Evolutionary conservation across 2,797 vertebrate genomes (phyloP).

Genomic region (Anomalospiza imberbis): DNA sequence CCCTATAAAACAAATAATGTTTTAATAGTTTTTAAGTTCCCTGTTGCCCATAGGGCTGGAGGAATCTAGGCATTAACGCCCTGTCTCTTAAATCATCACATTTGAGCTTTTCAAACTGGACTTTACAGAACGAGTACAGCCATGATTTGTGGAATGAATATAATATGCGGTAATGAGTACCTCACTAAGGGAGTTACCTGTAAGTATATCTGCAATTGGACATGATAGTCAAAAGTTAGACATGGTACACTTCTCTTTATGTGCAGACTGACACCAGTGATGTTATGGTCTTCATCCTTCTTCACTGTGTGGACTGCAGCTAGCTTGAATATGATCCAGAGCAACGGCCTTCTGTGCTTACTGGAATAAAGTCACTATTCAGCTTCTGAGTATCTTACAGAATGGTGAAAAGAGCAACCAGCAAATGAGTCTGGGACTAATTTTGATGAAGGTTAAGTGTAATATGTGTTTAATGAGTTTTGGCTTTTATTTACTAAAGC

Average conservation of each 20-base stretch:
- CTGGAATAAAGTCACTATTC: not conserved
- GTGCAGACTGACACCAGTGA: not conserved
- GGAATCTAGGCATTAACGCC: slow-evolving; percentile 21
- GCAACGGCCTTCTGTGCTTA: not conserved
- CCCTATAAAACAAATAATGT: slow-evolving; percentile 72
- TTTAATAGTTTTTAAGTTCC: slow-evolving; percentile 72
- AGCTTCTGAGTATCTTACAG: not conserved
- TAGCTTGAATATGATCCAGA: not conserved
- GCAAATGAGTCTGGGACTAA: slow-evolving; percentile 23
- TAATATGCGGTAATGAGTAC: not conserved
- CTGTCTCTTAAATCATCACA: slow-evolving; percentile 42
- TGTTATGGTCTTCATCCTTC: not conserved
- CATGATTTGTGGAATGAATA: not conserved
- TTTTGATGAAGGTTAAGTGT: slow-evolving; percentile 39
- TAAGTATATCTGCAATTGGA: not conserved
- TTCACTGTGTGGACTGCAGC: not conserved
- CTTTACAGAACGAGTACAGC: slow-evolving; percentile 44
- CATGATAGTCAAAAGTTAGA: not conserved
- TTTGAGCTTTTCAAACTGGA: slow-evolving; percentile 45
- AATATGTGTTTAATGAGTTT: slow-evolving; percentile 41
- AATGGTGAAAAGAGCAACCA: slow-evolving; percentile 34
- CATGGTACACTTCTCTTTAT: not conserved
- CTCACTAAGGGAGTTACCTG: slow-evolving; percentile 17
- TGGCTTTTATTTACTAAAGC: slow-evolving; percentile 45
- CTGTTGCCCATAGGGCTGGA: slow-evolving; percentile 54